These are phyloP conservation scores for Stenurella melanura DNA, from an alignment of 2,888 invertebrate species.

Conservation along the genomic window DNA sequence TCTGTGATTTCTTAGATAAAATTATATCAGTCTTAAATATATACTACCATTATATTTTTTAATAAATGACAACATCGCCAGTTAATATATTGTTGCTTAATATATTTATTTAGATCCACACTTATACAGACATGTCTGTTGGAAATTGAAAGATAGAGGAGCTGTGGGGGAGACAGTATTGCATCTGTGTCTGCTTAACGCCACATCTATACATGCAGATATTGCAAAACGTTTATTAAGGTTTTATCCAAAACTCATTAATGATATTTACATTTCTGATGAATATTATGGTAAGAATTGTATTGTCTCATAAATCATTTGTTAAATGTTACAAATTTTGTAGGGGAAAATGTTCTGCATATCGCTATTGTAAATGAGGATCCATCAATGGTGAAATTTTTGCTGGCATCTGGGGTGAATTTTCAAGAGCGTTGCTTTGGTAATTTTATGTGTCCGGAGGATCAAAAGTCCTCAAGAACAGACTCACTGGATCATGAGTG, in stretches of 20 bases:
- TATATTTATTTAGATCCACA: conserved; percentile 75
- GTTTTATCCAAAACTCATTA: conserved; percentile 95
- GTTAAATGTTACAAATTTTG: conserved; percentile 41
- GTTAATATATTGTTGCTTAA: neutral
- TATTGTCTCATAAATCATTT: neutral
- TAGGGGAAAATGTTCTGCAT: conserved; percentile 95
- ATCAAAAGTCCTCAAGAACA: conserved; percentile 92
- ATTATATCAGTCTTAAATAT: too few species aligned
- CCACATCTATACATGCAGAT: conserved; percentile 93
- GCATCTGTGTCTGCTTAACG: conserved; percentile 93
- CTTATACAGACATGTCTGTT: conserved; percentile 90
- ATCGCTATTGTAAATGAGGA: conserved; percentile 99
- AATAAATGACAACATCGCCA: too few species aligned
- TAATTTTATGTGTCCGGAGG: conserved; percentile 98
- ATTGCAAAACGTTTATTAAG: conserved; percentile 92
- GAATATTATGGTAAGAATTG: conserved; percentile 91
- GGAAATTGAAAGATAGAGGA: conserved; percentile 93
- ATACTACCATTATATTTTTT: too few species aligned
- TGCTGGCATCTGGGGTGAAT: conserved; percentile 93
- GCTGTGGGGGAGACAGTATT: conserved; percentile 97
- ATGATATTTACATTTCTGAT: conserved; percentile 96
- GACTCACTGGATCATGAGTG: conserved; percentile 95
- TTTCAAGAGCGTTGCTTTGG: conserved; percentile 95
- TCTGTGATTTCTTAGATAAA: too few species aligned
- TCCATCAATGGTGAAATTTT: conserved; percentile 96